Evolutionary conservation across 92 coral and sea anemone species (phyloP), one percentile per base, ranked within the genome.

Genomic region (Epizoanthus ramosus): DNA sequence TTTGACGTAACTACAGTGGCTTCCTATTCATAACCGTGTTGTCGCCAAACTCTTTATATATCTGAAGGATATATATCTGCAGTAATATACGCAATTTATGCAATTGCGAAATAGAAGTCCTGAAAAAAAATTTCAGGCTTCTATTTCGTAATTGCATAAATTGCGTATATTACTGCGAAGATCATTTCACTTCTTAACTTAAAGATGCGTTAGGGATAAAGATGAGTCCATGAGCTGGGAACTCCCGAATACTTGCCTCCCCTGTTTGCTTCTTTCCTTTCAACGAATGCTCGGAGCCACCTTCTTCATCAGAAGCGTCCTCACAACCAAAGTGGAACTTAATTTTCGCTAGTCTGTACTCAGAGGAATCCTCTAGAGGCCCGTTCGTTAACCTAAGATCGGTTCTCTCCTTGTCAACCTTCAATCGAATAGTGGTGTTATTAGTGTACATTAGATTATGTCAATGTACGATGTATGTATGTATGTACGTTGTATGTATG

Each of bases 201-300:
- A 2, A 47, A 0, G 53, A 47, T 8, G 53, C 8, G 13, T 9
- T 41, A 73, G 53, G 12, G 43, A 43, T 54, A 58, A 9, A 74
- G 61, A 74, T 57, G 24, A 47, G 13, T 15, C 35, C 33, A 5
- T 13, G 33, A 24, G 81, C 25, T 6, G 67, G 63, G n/a, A 21
- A 9, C 7, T 21, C 6, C 54, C 6, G 9, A 25, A 39, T 17
- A 41, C 85, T 79, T 52, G 80, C 90, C 86, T 86, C 90, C 18
- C 85, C 90, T 16, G 85, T 63, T 28, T 65, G 73, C 39, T 74
- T 80, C 4, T 56, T 73, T 19, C 87, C 87, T 41, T 87, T 84
- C 58, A 87, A 70, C 50, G 79, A 63, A 45, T 87, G 90, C 35
- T 87, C 90, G 10, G 90, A 87, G 24, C 90, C 88, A 3, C 72